Percentiles rank a stretch among this genome's conserved stretches.
These are phyloP conservation scores for Huso huso DNA, from an alignment of 2,797 vertebrate genomes.

Conservation along the genomic window DNA sequence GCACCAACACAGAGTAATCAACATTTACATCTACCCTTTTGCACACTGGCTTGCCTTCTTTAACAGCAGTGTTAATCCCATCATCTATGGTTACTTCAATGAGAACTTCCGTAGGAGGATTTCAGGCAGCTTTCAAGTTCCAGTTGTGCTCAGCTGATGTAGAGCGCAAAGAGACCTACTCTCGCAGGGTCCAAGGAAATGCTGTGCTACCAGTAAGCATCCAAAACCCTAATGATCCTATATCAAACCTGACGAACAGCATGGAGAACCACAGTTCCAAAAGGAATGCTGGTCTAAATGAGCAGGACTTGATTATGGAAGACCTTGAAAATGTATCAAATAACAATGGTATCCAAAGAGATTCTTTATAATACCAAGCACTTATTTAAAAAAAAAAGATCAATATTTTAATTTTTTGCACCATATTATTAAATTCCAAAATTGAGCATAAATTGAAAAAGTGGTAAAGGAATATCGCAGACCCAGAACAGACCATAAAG, in stretches of 20 bases:
- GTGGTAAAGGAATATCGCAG: no score
- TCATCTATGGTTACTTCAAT: constrained; percentile 88
- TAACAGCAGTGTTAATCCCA: constrained; percentile 90
- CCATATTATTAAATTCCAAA: no score
- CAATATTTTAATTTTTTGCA: no score
- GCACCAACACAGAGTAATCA: constrained; percentile 66
- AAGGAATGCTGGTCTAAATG: constrained; percentile 48
- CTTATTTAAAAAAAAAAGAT: no score
- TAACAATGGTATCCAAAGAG: constrained; percentile 47
- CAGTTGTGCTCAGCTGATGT: constrained; percentile 58
- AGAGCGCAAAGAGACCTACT: constrained; percentile 48
- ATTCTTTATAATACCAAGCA: constrained; percentile 36
- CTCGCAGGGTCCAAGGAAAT: constrained; percentile 56
- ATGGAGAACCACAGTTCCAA: constrained; percentile 44
- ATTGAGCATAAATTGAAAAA: no score
- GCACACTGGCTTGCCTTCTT: constrained; percentile 94
- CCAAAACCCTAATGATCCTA: constrained; percentile 34
- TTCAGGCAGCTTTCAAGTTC: constrained; percentile 61
- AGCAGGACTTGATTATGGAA: constrained; percentile 68
- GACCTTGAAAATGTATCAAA: constrained; percentile 57
- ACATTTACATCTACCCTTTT: constrained; percentile 82
- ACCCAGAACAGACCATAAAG: no score
- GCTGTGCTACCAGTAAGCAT: constrained; percentile 51
- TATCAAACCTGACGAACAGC: constrained; percentile 41
- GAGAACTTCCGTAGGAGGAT: constrained; percentile 80